A percentile compares a stretch with the other conserved stretches of the same genome.
phyloP scores from a whole-genome alignment of 1,140 invertebrate species.

The Philotrypesis tridentata region DNA sequence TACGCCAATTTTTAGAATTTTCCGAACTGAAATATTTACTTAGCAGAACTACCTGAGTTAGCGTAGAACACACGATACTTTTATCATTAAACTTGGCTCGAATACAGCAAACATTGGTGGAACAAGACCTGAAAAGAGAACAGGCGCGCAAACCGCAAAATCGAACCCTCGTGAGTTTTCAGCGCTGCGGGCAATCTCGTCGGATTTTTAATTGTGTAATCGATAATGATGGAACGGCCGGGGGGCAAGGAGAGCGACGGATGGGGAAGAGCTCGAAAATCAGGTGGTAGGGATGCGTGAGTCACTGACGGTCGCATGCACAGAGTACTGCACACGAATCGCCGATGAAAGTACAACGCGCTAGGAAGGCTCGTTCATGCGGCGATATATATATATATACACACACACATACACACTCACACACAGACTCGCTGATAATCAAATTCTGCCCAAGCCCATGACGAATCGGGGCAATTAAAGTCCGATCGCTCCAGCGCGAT shows the following conservation, averaged over 20 bases:
- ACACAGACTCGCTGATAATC: constrained; percentile 66
- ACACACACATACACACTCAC: neutral
- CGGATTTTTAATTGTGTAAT: constrained; percentile 64
- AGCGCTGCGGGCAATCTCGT: neutral
- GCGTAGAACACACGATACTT: too few species aligned
- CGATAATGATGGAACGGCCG: constrained; percentile 63
- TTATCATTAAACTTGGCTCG: neutral
- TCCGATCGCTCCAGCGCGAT: constrained; percentile 68
- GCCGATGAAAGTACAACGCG: constrained; percentile 39
- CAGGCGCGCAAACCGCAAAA: neutral
- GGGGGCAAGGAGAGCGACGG: constrained; percentile 2
- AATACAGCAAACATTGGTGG: neutral
- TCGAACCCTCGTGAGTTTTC: neutral
- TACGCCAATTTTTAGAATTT: too few species aligned
- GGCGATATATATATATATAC: neutral
- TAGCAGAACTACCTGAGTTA: too few species aligned
- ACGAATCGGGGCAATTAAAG: constrained; percentile 74
- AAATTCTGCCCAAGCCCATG: constrained; percentile 70
- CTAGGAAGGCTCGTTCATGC: neutral
- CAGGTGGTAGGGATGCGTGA: constrained; percentile 57
- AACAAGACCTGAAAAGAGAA: neutral
- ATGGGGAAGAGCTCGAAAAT: neutral
- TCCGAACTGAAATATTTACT: too few species aligned
- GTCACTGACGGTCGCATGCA: constrained; percentile 68
- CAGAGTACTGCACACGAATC: too few species aligned